Evolutionary conservation across 2,888 invertebrate species (phyloP), one percentile per base, ranked within the genome.

Genomic region (Temnothorax rugatulus): DNA sequence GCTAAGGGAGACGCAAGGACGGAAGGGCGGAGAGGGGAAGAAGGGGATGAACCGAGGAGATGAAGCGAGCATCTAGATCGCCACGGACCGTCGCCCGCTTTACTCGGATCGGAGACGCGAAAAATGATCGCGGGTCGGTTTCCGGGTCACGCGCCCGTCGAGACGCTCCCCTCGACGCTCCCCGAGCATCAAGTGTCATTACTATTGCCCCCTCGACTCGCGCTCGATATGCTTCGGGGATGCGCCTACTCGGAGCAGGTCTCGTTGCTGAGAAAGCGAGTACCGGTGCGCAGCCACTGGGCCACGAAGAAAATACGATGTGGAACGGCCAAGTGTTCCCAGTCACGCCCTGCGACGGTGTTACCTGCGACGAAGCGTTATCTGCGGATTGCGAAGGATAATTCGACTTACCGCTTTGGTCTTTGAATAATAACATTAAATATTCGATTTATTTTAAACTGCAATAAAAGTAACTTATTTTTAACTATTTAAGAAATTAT

Each of bases 141-240:
- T 93, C 93, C 93, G 93, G 93, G 93, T 93, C 93, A 93, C 92
- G 93, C 93, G 93, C 92, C 89, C 88, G 86, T 91, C 87, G 87
- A 85, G 89, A 89, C 89, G 88, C 85, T 90, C 89, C 84, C 88
- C 87, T 87, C 85, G 89, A 89, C 89, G 88, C 85, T 90, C 89
- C 84, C 88, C 87, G 89, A 90, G 93, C 93, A 93, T 93, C 93
- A 93, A 93, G 93, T 93, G 93, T 93, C 93, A 91, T 92, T 93
- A 92, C 88, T 89, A 90, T 91, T 92, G 91, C 90, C 13, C 18
- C 34, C 90, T 84, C 79, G 89, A 76, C 85, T 83, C 47, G 83
- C 54, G 59, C 66, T 71, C 88, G 87, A 89, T 86, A 82, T 64
- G 86, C 86, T 82, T 25, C 90, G 64, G 85, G 89, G 88, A 89